Base-by-base conservation (phyloP, 2,797 vertebrate genomes). In the Cynopterus sphinx region DNA sequence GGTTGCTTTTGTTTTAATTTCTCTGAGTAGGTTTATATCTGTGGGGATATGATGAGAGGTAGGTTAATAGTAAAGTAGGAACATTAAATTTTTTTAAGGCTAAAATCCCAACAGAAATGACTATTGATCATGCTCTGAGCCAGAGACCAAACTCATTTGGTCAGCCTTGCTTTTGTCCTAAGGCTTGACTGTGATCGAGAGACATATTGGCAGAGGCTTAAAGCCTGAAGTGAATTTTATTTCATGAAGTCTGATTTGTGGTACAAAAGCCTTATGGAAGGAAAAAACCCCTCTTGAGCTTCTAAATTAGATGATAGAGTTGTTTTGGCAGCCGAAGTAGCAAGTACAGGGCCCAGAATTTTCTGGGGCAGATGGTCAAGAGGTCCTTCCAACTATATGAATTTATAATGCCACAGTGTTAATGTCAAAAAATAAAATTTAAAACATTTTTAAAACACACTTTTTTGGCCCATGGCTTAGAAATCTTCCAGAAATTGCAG, bases 1-100 rank as follows among this genome's bases (percentile, higher is more conserved):
- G 75, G 51, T 43, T 85, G 96, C 95, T 87, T 97, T 87, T 67
- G 70, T 85, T 95, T 95, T 96, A 94, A 96, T 96, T 97, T 96
- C 95, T 77, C 95, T 93, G 87, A 53, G 89, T 75, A 93, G 83
- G 59, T 74, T 22, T 10, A 67, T 39, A 31, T 95, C 93, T 97
- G 31, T 67, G 94, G 93, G 90, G 70, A 70, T 55, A 26, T 68
- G 70, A 63, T 68, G 93, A 85, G 55, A 73, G 53, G 24, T 41
- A 89, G 51, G 89, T 87, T 93, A 87, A 91, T 89, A 93, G 59
- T 84, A 91, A 97, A 96, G 59, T 75, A 92, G 77, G 84, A 90
- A 85, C 95, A 86, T 96, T 90, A 68, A 43, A 63, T 90, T 96
- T 94, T 94, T 93, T 83, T 57, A 70, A 97, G 71, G 63, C 95